A percentile compares a stretch with the other conserved stretches of the same genome.
Conservation (phyloP, 2,797 vertebrate species). For the Lepilemur septentrionalis region DNA sequence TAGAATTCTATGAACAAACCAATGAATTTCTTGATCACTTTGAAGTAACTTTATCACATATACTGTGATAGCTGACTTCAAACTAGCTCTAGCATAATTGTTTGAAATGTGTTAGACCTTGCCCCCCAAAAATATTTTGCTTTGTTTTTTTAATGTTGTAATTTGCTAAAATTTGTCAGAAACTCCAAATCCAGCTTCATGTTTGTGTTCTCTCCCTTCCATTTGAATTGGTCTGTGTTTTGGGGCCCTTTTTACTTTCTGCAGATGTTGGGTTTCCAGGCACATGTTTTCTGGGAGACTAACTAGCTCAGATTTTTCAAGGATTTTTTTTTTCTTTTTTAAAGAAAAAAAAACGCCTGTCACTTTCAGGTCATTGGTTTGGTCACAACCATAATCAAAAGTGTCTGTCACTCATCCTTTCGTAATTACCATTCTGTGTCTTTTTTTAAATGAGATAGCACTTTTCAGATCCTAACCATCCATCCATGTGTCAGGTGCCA, state of each 20-base stretch:
- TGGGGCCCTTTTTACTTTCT: not conserved
- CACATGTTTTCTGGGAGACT: not conserved
- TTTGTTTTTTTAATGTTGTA: constrained; percentile 21
- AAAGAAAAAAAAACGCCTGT: not conserved
- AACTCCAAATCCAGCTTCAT: not conserved
- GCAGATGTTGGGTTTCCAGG: not conserved
- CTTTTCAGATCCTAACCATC: not conserved
- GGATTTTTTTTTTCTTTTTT: not conserved
- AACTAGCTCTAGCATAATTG: not conserved
- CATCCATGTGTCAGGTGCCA: not conserved
- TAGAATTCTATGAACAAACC: not conserved
- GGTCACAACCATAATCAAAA: not conserved
- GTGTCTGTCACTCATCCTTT: not conserved
- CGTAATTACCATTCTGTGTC: not conserved
- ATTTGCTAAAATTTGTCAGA: not conserved
- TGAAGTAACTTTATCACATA: constrained; percentile 7
- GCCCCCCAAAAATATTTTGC: not conserved
- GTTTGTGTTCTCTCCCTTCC: not conserved
- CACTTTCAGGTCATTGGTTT: constrained; percentile 6
- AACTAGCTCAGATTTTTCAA: not conserved
- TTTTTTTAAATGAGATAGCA: constrained; percentile 37
- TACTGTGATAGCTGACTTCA: not conserved
- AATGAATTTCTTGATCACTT: constrained; percentile 13
- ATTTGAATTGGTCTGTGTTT: not conserved
- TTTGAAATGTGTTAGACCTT: constrained; percentile 17